Evolutionary conservation across 2,113 vertebrate species (phyloP), one percentile per base, ranked within the genome.

Genomic region (Psittacula cyanocephala): DNA sequence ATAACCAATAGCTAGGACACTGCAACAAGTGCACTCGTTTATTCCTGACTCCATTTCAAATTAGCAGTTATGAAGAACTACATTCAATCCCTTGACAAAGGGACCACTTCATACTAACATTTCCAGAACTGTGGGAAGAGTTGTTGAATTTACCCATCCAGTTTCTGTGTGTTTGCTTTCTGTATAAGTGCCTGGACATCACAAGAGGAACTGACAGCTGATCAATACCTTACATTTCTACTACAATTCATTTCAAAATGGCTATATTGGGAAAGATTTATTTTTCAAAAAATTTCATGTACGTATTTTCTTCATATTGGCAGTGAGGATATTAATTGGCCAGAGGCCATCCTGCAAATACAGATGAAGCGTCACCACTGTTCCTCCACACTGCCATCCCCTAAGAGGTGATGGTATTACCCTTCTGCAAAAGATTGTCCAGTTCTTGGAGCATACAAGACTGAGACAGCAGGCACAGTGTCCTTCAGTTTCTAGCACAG

Each of bases 1-100:
- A 1, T 5, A 74, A 29, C 46, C 10, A 77, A 46, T 2, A 46
- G 29, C 3, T 6, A 55, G 13, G 39, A 69, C 7, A 69, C 27
- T 8, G 3, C 65, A 29, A 20, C 47, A 41, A 23, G 10, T 11
- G 6, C 14, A 35, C 0, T 0, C 3, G 2, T 5, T 67, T 89
- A 5, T 69, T 89, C 75, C 79, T 74, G n/a, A 74, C n/a, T 63
- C 23, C 7, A 28, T 50, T 59, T 47, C 29, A 49, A 43, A 28
- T 49, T 7, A 50, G n/a, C 14, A n/a, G 41, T 46, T 91, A 89
- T 47, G 27, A 91, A 78, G 47, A 82, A 80, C 33, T 43, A 70
- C 28, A 70, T 39, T 81, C 64, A 91, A 35, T 67, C 59, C 14
- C 27, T 55, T 6, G 6, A 86, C n/a, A 88, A 67, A 59, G 18